These are phyloP conservation scores for Neodiprion virginianus DNA, from an alignment of 1,140 invertebrate genomes.

Conservation along the genomic window DNA sequence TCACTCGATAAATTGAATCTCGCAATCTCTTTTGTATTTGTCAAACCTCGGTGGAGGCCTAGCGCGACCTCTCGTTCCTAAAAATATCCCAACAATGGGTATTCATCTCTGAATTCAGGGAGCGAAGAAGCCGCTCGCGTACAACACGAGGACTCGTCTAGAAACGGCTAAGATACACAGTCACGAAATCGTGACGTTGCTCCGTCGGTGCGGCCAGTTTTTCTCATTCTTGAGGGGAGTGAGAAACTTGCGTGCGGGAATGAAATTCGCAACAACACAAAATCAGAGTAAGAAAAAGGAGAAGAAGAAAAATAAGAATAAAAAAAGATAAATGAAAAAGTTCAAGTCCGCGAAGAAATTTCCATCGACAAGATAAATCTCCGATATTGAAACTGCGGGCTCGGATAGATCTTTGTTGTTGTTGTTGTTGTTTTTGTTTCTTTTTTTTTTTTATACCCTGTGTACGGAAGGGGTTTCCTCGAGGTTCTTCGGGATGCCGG, in stretches of 20 bases:
- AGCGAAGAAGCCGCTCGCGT: background rate
- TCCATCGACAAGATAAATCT: too few relatives aligned
- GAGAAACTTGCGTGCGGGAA: background rate
- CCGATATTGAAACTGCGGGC: too few relatives aligned
- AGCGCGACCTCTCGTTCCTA: background rate
- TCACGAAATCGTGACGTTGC: background rate
- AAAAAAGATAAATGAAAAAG: too few relatives aligned
- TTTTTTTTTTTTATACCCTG: too few relatives aligned
- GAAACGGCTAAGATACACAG: background rate
- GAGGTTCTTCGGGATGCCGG: background rate
- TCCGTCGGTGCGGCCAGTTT: too few relatives aligned
- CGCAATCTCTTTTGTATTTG: background rate
- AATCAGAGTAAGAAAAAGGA: too few relatives aligned
- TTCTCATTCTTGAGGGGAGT: background rate
- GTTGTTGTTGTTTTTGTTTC: too few relatives aligned
- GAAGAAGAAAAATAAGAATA: too few relatives aligned
- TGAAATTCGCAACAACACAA: background rate
- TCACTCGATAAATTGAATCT: conserved; percentile 6
- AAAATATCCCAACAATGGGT: background rate
- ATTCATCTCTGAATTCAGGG: background rate
- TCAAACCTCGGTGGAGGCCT: background rate
- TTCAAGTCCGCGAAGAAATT: too few relatives aligned
- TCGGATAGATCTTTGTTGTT: too few relatives aligned
- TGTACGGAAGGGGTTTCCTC: too few relatives aligned
- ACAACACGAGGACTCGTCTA: background rate